Evolutionary conservation across 53 echinoderm and acorn worm genomes (phyloP).

Genomic region (Arbacia lixula): DNA sequence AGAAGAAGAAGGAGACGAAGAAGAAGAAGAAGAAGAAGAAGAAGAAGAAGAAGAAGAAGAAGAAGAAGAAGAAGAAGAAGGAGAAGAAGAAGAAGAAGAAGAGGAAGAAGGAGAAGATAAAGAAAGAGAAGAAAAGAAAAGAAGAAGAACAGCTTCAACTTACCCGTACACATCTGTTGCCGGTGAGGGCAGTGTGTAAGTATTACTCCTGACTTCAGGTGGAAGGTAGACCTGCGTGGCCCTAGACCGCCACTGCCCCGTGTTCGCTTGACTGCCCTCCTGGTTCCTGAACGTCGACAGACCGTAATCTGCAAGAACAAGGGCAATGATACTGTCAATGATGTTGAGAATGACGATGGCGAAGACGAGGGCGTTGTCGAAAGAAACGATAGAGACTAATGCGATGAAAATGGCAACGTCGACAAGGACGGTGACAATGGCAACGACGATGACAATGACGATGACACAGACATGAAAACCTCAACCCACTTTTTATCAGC

Average conservation of each 20-base stretch:
- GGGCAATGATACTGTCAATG: neutral
- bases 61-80: neutral
- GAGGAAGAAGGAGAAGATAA: neutral
- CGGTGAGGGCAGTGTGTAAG: constrained; percentile 48
- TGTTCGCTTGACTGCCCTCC: constrained; percentile 65
- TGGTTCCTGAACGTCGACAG: constrained; percentile 73
- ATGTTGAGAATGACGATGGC: neutral
- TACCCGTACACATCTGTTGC: constrained; percentile 91
- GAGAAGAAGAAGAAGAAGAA: neutral
- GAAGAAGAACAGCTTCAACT: too few relatives aligned
- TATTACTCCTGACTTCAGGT: constrained; percentile 75
- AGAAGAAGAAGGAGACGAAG: neutral
- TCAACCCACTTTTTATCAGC: too few relatives aligned
- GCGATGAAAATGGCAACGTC: too few relatives aligned
- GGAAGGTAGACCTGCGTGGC: constrained; percentile 80
- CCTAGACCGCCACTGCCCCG: constrained; percentile 63
- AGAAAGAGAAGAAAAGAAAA: neutral
- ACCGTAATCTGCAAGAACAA: constrained; percentile 74
- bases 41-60: neutral
- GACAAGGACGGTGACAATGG: too few relatives aligned
- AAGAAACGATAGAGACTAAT: too few relatives aligned
- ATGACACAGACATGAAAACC: too few relatives aligned
- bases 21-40: neutral
- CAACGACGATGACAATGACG: too few relatives aligned
- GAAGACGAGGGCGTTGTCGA: too few relatives aligned